These are phyloP conservation scores for Meriones unguiculatus DNA, from an alignment of 2,113 vertebrate genomes.

Conservation along the genomic window DNA sequence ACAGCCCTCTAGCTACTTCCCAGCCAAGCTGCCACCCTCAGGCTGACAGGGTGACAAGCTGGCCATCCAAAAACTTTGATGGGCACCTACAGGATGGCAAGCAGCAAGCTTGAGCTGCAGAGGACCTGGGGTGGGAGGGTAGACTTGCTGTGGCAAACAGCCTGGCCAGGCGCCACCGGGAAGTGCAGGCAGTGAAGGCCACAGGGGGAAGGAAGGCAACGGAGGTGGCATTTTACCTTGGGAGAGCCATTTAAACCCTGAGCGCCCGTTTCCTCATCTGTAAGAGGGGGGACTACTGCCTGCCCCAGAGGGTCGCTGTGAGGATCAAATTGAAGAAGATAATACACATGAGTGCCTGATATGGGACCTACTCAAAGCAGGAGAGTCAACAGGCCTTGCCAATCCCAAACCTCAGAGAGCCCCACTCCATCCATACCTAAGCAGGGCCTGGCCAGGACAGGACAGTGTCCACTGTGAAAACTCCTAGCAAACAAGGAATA, in stretches of 20 bases:
- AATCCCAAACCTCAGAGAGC: neutral
- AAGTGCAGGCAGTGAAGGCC: slow-evolving; percentile 67
- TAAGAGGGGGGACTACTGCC: slow-evolving; percentile 70
- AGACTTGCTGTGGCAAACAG: neutral
- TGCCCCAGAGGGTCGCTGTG: slow-evolving; percentile 76
- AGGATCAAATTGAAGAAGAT: slow-evolving; percentile 76
- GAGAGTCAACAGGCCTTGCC: neutral
- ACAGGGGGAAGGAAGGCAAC: neutral
- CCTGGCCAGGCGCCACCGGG: neutral
- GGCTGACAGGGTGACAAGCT: neutral
- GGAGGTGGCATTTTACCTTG: slow-evolving; percentile 71
- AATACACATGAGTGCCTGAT: neutral
- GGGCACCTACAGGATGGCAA: slow-evolving; percentile 38
- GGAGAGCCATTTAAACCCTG: slow-evolving; percentile 74
- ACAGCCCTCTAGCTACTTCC: neutral
- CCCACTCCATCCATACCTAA: neutral
- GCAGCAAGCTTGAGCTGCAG: neutral
- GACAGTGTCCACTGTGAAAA: rapidly evolving
- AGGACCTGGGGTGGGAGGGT: neutral
- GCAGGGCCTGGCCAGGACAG: neutral
- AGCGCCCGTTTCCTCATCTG: slow-evolving; percentile 75
- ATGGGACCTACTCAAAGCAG: neutral
- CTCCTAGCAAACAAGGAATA: neutral
- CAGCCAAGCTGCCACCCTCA: neutral
- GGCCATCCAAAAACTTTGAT: neutral